Base-by-base conservation (phyloP, 2,888 invertebrate species). In the Mesochorus sp. region DNA sequence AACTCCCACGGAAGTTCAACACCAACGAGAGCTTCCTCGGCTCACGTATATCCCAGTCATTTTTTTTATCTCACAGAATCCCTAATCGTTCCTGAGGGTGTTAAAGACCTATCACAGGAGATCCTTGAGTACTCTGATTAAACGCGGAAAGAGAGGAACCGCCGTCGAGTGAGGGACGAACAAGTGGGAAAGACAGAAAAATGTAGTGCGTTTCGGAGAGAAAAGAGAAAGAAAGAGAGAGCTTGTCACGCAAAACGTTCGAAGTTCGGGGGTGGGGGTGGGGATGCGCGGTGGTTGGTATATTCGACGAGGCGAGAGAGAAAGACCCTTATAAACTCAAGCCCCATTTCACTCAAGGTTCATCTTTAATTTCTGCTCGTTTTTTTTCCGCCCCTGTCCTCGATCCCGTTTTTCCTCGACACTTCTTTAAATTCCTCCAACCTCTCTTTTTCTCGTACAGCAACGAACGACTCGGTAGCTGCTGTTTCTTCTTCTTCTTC, bases 281-380 rank as follows among this genome's bases (percentile, higher is more conserved):
- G 49, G 61, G 28, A 10, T 21, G 49, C n/a, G 57, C 19, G 72
- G 26, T 31, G 66, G 68, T 24, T 39, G 57, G 61, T 24, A 57
- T 62, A 55, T 72, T 73, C 70, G 61, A 76, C 59, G 70, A 73
- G 62, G 71, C 64, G 76, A 59, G 72, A 66, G 78, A 80, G 75
- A 80, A 77, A 76, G 85, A 82, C 85, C 84, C 89, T 90, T 90
- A 89, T 88, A 90, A 90, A 90, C 89, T 90, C 88, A 87, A 89
- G 89, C 86, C 88, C 89, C 90, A 89, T 90, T 90, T 89, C 89
- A 84, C 88, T 86, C 84, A 88, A 89, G 88, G 91, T 90, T 91
- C 90, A 91, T 91, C 90, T 91, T 91, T 91, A 90, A 91, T 91
- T 90, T 90, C 91, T 88, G 86, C 86, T 86, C 87, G 87, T 90